These are phyloP conservation scores for Drosophila sp. DNA, from an alignment of 1,140 invertebrate genomes.

Conservation along the genomic window DNA sequence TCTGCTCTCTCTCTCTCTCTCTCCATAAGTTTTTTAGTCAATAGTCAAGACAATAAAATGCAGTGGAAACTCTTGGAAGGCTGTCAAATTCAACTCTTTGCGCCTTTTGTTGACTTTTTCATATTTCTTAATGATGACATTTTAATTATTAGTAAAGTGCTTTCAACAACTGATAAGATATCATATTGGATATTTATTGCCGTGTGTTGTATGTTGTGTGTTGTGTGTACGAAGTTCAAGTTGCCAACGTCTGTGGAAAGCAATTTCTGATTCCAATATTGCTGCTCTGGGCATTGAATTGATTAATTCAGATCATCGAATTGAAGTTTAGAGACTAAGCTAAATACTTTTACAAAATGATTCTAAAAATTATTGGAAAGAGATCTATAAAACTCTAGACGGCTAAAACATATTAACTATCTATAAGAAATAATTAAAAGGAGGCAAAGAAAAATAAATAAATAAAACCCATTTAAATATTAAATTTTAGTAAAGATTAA, in stretches of 20 bases:
- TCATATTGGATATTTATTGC: slow-evolving; percentile 76
- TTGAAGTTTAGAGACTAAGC: not conserved
- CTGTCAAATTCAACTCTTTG: slow-evolving; percentile 29
- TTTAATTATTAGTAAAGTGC: slow-evolving; percentile 84
- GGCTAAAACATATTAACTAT: too few species aligned
- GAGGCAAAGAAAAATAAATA: too few species aligned
- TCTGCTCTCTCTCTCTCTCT: not conserved
- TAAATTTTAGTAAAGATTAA: too few species aligned
- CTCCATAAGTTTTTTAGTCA: slow-evolving; percentile 72
- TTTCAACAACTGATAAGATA: slow-evolving; percentile 79
- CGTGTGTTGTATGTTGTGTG: slow-evolving; percentile 31
- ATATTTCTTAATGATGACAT: slow-evolving; percentile 84
- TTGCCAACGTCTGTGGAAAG: slow-evolving; percentile 25
- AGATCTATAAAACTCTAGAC: too few species aligned
- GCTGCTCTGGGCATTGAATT: slow-evolving; percentile 41
- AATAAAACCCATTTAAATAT: too few species aligned
- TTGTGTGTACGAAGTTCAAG: slow-evolving; percentile 48
- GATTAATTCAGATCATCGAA: slow-evolving; percentile 34
- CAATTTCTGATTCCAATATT: not conserved
- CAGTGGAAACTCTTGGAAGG: slow-evolving; percentile 44
- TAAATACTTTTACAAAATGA: too few species aligned
- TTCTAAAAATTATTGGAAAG: too few species aligned
- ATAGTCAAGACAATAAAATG: slow-evolving; percentile 75
- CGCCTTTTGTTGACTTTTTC: slow-evolving; percentile 77
- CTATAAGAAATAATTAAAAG: too few species aligned